Evolutionary conservation across 2,113 vertebrate species (phyloP).

Genomic region (Serinus canaria): DNA sequence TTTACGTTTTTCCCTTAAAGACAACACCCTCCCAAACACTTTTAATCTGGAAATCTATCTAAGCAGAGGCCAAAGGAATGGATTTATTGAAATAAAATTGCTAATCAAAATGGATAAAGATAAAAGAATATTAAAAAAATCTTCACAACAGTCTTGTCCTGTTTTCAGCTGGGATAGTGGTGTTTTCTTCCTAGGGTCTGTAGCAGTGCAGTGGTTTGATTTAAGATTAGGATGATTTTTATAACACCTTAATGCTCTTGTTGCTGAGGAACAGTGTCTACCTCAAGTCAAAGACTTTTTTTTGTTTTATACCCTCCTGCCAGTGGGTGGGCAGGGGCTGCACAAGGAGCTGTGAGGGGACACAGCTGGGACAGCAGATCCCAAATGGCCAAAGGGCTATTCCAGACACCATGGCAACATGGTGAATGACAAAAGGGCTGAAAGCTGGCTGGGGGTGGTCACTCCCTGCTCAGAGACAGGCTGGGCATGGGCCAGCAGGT

Average conservation of each 20-base stretch:
- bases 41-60: background rate
- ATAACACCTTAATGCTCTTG: background rate
- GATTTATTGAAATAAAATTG: background rate
- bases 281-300: background rate
- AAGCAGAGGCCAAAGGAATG: background rate
- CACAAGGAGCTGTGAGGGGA: background rate
- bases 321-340: too few relatives aligned
- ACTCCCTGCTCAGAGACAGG: background rate
- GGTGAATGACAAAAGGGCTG: background rate
- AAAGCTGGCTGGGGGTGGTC: background rate
- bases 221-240: background rate
- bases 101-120: background rate
- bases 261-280: background rate
- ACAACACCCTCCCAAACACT: background rate
- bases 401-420: too few relatives aligned
- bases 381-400: background rate
- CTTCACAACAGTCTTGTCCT: background rate
- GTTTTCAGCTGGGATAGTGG: background rate
- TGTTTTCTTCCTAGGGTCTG: background rate
- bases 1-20: background rate
- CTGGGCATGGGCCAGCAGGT: accelerated
- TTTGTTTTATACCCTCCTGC: background rate
- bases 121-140: background rate
- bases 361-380: background rate
- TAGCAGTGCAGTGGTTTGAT: background rate